Percentiles rank a stretch among this genome's conserved stretches.
Evolutionary conservation across 92 coral and sea anemone genomes (phyloP).

Genomic region (Parazoanthus swiftii): DNA sequence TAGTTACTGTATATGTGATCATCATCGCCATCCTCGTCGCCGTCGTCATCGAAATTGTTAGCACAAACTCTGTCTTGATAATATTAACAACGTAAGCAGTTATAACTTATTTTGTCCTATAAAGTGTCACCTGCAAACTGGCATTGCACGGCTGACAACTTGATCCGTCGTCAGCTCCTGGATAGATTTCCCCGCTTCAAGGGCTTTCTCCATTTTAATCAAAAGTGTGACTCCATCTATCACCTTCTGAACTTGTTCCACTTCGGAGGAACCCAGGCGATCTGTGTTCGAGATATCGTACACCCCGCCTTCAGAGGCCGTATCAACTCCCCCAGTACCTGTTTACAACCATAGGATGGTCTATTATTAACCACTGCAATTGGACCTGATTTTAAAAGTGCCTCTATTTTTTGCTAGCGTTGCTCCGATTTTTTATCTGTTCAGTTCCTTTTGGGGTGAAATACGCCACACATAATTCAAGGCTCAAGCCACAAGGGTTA

Average conservation of each 20-base stretch:
- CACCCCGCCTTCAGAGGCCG: conserved; percentile 77
- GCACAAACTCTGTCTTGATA: background rate
- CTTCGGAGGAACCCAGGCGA: conserved; percentile 88
- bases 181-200: conserved; percentile 65
- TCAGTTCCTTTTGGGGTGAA: no score
- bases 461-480: no score
- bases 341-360: background rate
- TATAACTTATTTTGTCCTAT: no score
- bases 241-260: conserved; percentile 82
- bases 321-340: conserved; percentile 96
- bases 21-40: no score
- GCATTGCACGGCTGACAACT: background rate
- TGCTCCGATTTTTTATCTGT: no score
- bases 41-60: no score
- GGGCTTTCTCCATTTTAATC: conserved; percentile 77
- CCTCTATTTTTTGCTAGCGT: no score
- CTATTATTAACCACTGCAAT: no score
- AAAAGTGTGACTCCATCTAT: conserved; percentile 81
- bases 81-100: background rate
- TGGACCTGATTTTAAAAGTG: no score
- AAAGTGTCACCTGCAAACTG: conserved; percentile 6
- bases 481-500: no score
- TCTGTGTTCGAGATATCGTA: conserved; percentile 92
- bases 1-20: no score
- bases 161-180: conserved; percentile 28